Evolutionary conservation across 1,140 invertebrate genomes (phyloP), one percentile per base, ranked within the genome.

Genomic region (Aphis gossypii): DNA sequence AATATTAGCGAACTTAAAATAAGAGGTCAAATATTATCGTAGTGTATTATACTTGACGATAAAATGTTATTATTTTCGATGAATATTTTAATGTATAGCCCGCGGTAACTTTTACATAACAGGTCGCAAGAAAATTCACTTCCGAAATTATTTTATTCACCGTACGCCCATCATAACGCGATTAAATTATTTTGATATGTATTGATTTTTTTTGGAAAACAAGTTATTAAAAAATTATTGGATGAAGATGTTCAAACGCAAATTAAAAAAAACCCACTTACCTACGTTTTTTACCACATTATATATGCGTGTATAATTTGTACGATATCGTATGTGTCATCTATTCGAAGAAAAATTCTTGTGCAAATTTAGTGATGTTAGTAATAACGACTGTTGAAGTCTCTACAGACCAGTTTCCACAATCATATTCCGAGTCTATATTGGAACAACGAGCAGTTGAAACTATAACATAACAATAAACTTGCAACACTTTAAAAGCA

Each of bases 341-440:
- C 23, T 91, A 20, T 91, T 91, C 60, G 18, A 48, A 76, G 90
- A 76, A 91, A 90, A 91, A 76, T 60, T 18, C 60, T 60, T 86
- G 82, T 93, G 14, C 7, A 86, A 23, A 51, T 92, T 84, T 11
- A 54, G 25, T 86, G 82, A 93, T 82, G 38, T 56, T 38, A 56
- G 56, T 84, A 48, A 84, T 84, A 48, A 92, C 91, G 91, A 51
- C 76, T 83, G 91, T 92, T 93, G 2, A 86, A 93, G 82, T 93
- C 92, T 84, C 92, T 56, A n/a, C 44, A 35, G 91, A 92, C 91
- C 48, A 51, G 92, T 93, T 93, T 56, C n/a, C 25, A 91, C 46
- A 68, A 30, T 46, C 7, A 56, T 56, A 56, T 3, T 88, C 8
- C 7, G 4, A n/a, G 5, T 56, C 8, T 46, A 8, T 90, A 60